phyloP scores from a whole-genome alignment of 2,888 invertebrate species.

The Eilema griseolum region DNA sequence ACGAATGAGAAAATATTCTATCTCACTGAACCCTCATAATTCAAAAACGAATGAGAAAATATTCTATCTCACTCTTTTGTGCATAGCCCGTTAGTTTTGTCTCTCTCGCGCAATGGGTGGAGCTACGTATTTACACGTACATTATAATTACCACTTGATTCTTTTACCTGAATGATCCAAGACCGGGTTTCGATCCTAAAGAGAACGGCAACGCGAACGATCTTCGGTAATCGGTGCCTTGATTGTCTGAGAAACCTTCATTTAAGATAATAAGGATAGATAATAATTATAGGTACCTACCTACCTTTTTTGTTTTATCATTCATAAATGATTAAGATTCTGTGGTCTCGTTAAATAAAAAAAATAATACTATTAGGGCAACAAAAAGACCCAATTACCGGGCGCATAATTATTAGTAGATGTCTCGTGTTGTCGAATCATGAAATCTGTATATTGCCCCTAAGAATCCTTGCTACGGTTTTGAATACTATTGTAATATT shows the following conservation, averaged over 20 bases:
- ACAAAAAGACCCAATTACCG: background rate
- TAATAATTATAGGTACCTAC: slow-evolving; percentile 14
- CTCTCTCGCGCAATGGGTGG: slow-evolving; percentile 56
- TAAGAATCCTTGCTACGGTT: too few relatives aligned
- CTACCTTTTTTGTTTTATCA: slow-evolving; percentile 1
- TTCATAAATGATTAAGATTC: background rate
- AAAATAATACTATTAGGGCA: background rate
- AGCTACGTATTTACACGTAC: slow-evolving; percentile 54
- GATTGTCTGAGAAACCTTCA: slow-evolving; percentile 23
- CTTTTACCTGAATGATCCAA: slow-evolving; percentile 51
- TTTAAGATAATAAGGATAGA: slow-evolving; percentile 18
- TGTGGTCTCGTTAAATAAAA: background rate
- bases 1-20: slow-evolving; percentile 40
- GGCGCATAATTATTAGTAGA: too few relatives aligned
- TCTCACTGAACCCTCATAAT: slow-evolving; percentile 56
- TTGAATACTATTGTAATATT: too few relatives aligned
- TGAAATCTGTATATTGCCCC: too few relatives aligned
- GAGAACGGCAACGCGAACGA: background rate
- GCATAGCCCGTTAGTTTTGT: slow-evolving; percentile 18
- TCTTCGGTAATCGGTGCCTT: slow-evolving; percentile 23
- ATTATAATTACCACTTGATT: slow-evolving; percentile 55
- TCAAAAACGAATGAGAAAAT: slow-evolving; percentile 46
- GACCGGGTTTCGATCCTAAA: slow-evolving; percentile 20
- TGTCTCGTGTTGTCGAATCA: too few relatives aligned
- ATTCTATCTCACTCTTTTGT: slow-evolving; percentile 45